Evolutionary conservation across 2,113 vertebrate genomes (phyloP), one percentile per base, ranked within the genome.

Genomic region (Cairina moschata): DNA sequence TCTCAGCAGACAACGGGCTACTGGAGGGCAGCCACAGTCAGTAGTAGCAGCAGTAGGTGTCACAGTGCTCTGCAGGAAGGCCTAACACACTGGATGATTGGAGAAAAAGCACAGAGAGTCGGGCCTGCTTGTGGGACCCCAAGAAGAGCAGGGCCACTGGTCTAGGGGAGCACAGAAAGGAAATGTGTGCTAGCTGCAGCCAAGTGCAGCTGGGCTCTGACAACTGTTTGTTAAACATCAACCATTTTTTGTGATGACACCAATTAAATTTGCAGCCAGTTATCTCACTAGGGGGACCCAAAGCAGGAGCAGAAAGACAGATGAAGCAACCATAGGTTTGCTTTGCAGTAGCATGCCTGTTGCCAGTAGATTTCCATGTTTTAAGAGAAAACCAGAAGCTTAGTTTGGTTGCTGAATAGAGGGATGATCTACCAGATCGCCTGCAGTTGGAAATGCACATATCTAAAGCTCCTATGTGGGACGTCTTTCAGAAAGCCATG

Each of bases 271-370:
- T 90, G 69, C 84, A 86, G 71, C 67, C 46, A 0, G 18, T 36
- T 74, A 42, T 86, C 91, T 95, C 90, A 48, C 74, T 28, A 76
- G 62, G 71, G 81, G 62, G 74, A 95, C 84, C 58, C 87, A 73
- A 80, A 94, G 71, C 78, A 88, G 50, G 89, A 95, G 71, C 87
- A 94, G 94, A 86, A 85, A 89, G 78, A 83, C 94, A 92, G 82
- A 96, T 91, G 87, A 95, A 88, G 69, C 87, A 94, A 55, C 87
- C 67, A 42, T 48, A 62, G 89, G 63, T 91, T 89, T 93, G 69
- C 90, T 91, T 90, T 93, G 87, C 82, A 56, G 62, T 56, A 46
- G 62, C 69, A 58, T 79, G 91, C 83, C 68, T 3, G 22, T 46
- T 96, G 94, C 88, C 93, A 72, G 79, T 88, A 94, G 85, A 78